A percentile compares a stretch with the other conserved stretches of the same genome.
phyloP scores from a whole-genome alignment of 1,140 invertebrate genomes.

The Meloidogyne chitwoodi region DNA sequence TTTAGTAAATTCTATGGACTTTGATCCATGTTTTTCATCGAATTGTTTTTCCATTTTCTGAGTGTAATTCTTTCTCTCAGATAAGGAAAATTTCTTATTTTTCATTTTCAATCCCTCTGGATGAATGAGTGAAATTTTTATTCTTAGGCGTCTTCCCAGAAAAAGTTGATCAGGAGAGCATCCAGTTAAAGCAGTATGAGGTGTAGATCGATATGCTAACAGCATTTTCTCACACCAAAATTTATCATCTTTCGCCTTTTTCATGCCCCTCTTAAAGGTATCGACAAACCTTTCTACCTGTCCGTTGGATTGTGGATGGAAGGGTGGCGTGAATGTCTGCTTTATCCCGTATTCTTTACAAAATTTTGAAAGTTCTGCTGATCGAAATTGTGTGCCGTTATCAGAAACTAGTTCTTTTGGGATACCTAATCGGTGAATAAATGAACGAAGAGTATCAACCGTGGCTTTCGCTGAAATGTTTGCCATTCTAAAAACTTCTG shows the following conservation, averaged over 20 bases:
- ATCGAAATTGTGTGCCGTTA: not conserved
- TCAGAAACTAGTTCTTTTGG: not conserved
- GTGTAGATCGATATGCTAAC: conserved; percentile 9
- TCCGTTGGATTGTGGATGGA: not conserved
- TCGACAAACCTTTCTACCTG: conserved; percentile 55
- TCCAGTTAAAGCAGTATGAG: not conserved
- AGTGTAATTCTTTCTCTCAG: not conserved
- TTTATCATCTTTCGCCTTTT: conserved; percentile 5
- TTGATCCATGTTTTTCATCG: not conserved
- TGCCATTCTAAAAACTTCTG: conserved; percentile 61
- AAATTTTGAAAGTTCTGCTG: not conserved
- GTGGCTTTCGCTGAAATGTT: not conserved
- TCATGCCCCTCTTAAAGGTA: conserved; percentile 38
- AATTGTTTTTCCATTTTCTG: not conserved
- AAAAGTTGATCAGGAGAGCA: conserved; percentile 11
- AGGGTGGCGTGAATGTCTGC: not conserved
- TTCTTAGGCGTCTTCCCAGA: conserved; percentile 6
- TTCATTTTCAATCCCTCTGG: not conserved
- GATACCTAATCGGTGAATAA: not conserved
- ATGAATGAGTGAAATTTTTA: not conserved
- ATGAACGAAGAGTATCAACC: not conserved
- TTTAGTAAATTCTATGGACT: not conserved
- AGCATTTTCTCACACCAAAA: conserved; percentile 4
- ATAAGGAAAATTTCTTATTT: not conserved
- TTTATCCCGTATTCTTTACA: not conserved